Base-by-base conservation (phyloP, 2,888 invertebrate species). In the Drymonia ruficornis region DNA sequence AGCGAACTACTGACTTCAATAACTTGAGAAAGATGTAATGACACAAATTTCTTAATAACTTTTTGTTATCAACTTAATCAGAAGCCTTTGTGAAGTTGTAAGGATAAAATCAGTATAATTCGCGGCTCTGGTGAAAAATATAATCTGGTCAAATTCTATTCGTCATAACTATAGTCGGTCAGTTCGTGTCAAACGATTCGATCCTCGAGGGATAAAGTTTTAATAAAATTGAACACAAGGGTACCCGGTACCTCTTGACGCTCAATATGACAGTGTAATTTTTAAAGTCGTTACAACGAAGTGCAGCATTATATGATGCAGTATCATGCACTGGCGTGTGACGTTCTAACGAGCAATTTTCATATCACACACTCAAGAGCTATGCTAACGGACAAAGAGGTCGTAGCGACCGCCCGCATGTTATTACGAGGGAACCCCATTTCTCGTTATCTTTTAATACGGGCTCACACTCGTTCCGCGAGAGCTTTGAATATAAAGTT, bases 281-380 rank as follows among this genome's bases (percentile, higher is more conserved):
- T n/a, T n/a, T n/a, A n/a, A n/a, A n/a, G n/a, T n/a, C 28, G 8
- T 28, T 28, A 8, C 28, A 28, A 28, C 28, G 28, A 28, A 28
- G 8, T 28, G 5, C 8, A 34, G 11, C 31, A 11, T 12, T 11
- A 3, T 11, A n/a, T n/a, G n/a, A n/a, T n/a, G n/a, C n/a, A 36
- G 5, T 13, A n/a, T 4, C n/a, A n/a, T 15, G 23, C 45, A 45
- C 8, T 8, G 15, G n/a, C 23, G 8, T 28, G 23, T n/a, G 45
- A 28, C 45, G 7, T 12, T n/a, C 7, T 28, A 45, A 45, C 28
- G 15, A 45, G n/a, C 23, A 28, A 45, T 45, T 45, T 45, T 28
- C 23, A 19, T 43, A 43, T 43, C 16, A 7, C 16, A 28, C 9
- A n/a, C 45, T 15, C 28, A 45, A 45, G n/a, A 28, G 28, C 15